Evolutionary conservation across 1,140 invertebrate species (phyloP), one percentile per base, ranked within the genome.

Genomic region (Drosophila cardini): DNA sequence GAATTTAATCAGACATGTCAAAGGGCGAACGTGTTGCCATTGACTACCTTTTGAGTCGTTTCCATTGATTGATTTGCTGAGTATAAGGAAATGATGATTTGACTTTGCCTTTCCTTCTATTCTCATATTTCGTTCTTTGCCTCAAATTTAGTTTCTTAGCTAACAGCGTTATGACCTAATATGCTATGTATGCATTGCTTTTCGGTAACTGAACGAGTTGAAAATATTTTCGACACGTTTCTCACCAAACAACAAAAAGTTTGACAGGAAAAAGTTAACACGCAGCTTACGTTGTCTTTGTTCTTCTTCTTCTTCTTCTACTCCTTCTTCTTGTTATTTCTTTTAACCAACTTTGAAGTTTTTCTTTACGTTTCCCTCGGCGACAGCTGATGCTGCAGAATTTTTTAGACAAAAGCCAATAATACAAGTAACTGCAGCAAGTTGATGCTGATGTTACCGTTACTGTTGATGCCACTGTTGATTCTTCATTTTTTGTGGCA

Each of bases 201-300:
- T n/a, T 42, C 34, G 26, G 26, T 6, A 53, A 7, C 50, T 13
- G 46, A 55, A n/a, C 46, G 21, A 55, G 62, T 61, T 69, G 71
- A 36, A n/a, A 42, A 48, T 56, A 69, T 50, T 70, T 70, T 74
- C 52, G 38, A 70, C 65, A 74, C 65, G 72, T 60, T 56, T 70
- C 48, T 73, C 62, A 58, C 40, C 34, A 38, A 61, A 43, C 34
- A 50, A 30, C 21, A 6, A 62, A 52, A 68, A 53, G 38, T 68
- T 76, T 76, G 43, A 30, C 53, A 75, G 63, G 50, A 26, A 76
- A 76, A 78, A 70, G 52, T 65, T 72, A 78, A 86, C 80, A 75
- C 52, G 11, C 73, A 60, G 53, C 69, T 72, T 67, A 58, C 67
- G 57, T 46, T 48, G 52, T 63, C 38, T 57, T 38, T 40, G 46